phyloP scores from a whole-genome alignment of 2,797 vertebrate species.

The Parauchenoglanis punctatus region DNA sequence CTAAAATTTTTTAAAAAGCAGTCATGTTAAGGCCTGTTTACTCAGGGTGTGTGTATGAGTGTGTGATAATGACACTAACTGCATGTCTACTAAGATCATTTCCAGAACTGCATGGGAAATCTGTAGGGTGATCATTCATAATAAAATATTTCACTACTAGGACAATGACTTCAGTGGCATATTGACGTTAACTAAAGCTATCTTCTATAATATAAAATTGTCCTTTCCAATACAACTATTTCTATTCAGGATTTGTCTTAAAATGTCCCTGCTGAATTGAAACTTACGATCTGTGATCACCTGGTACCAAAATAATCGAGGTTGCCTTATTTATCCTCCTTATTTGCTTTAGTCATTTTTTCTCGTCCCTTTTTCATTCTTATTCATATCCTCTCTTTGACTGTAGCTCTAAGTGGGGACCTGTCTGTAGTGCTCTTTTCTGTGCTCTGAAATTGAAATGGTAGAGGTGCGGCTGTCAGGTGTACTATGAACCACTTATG shows the following conservation, averaged over 20 bases:
- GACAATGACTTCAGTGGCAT: background rate
- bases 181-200: background rate
- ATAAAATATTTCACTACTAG: background rate
- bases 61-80: background rate
- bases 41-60: background rate
- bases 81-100: background rate
- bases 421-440: conserved; percentile 4
- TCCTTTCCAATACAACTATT: background rate
- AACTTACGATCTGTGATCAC: background rate
- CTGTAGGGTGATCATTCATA: background rate
- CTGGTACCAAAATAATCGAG: background rate
- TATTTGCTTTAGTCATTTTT: conserved; percentile 40
- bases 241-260: background rate
- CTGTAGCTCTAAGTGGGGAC: background rate
- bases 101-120: background rate
- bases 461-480: conserved; percentile 44
- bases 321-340: conserved; percentile 26
- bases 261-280: background rate
- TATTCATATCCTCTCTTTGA: conserved; percentile 31
- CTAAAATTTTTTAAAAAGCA: background rate
- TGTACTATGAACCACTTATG: conserved; percentile 48
- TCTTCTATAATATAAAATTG: background rate
- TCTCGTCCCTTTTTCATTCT: conserved; percentile 37
- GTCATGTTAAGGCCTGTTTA: background rate
- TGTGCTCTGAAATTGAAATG: conserved; percentile 36